These are phyloP conservation scores for Bufotes viridis DNA, from an alignment of 2,797 vertebrate genomes.

Conservation along the genomic window DNA sequence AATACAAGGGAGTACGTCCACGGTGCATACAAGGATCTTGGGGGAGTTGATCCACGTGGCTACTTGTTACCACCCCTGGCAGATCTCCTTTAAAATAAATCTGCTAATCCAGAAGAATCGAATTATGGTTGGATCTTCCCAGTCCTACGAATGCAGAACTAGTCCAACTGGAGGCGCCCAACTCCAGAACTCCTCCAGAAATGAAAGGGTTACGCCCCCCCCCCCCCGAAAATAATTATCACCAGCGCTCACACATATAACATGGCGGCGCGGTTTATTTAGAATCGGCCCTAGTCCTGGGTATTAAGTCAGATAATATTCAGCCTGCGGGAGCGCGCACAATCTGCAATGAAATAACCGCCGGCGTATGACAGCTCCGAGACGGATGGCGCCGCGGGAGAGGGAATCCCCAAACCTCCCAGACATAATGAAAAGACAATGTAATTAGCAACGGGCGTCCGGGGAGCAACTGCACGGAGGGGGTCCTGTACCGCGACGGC, in stretches of 20 bases:
- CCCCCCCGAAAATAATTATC: not conserved
- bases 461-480: constrained; percentile 25
- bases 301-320: constrained; percentile 41
- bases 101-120: no score
- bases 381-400: constrained; percentile 49
- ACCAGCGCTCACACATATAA: not conserved
- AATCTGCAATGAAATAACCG: constrained; percentile 40
- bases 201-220: not conserved
- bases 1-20: not conserved
- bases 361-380: constrained; percentile 41
- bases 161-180: not conserved
- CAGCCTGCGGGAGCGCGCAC: constrained; percentile 17
- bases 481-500: not conserved
- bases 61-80: no score
- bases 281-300: not conserved
- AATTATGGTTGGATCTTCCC: no score
- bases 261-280: not conserved
- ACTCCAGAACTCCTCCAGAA: not conserved
- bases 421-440: constrained; percentile 61
- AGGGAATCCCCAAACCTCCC: constrained; percentile 58
- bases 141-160: no score
- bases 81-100: no score
- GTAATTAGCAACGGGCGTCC: constrained; percentile 55
- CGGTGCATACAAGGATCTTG: no score
- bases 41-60: no score